Percentiles rank a stretch among this genome's conserved stretches.
phyloP scores from a whole-genome alignment of 2,797 vertebrate genomes.

The Pterois miles region DNA sequence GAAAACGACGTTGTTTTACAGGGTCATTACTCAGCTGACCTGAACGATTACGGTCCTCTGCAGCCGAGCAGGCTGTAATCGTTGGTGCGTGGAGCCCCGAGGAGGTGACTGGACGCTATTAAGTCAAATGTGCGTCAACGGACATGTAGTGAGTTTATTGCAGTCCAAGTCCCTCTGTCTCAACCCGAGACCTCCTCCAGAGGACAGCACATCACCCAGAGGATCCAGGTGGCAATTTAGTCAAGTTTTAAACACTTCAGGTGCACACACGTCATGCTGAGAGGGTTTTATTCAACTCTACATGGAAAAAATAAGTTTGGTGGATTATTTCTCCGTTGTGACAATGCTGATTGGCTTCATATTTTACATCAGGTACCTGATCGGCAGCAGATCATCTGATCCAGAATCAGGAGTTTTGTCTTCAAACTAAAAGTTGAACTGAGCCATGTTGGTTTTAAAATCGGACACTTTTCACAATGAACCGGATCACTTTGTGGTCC shows the following conservation, averaged over 20 bases:
- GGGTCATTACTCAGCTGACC: constrained; percentile 48
- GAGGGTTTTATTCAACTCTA: not conserved
- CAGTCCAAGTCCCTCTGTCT: constrained; percentile 28
- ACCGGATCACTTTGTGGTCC: no score
- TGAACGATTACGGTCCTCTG: constrained; percentile 38
- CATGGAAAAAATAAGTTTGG: no score
- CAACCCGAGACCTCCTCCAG: constrained; percentile 54
- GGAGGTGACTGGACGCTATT: constrained; percentile 64
- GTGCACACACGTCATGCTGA: not conserved
- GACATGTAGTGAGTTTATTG: constrained; percentile 23
- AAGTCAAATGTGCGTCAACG: constrained; percentile 64
- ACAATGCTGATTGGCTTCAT: no score
- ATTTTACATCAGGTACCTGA: no score
- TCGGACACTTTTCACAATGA: no score
- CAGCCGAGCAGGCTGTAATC: constrained; percentile 61
- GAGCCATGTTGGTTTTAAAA: no score
- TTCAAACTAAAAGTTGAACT: no score
- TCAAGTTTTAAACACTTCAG: constrained; percentile 54
- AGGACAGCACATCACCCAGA: constrained; percentile 36
- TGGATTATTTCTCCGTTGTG: no score
- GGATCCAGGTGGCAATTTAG: constrained; percentile 59
- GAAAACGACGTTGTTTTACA: constrained; percentile 32
- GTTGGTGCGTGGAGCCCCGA: constrained; percentile 35
- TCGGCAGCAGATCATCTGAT: no score
- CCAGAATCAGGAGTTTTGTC: no score